Conservation (phyloP, 2,888 invertebrate species). For the Agrilus cyanescens region DNA sequence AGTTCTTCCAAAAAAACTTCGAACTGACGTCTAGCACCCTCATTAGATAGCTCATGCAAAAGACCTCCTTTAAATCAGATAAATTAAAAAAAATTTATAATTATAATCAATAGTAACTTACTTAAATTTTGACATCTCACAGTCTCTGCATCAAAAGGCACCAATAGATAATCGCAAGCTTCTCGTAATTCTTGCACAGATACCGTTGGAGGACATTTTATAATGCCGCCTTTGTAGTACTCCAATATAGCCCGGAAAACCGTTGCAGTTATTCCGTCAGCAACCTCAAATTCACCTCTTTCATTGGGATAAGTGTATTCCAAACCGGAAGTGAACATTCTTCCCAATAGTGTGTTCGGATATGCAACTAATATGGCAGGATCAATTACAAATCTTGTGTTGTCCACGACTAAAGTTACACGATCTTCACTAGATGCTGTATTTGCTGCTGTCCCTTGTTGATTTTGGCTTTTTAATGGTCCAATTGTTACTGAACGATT, state of each 20-base stretch:
- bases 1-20: conserved; percentile 90
- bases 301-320: conserved; percentile 93
- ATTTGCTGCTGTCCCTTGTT: conserved; percentile 9
- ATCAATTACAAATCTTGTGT: conserved; percentile 83
- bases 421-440: conserved; percentile 52
- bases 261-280: conserved; percentile 91
- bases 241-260: conserved; percentile 93
- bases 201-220: conserved; percentile 91
- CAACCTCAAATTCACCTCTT: conserved; percentile 89
- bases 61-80: conserved; percentile 55
- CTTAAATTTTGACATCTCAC: conserved; percentile 93
- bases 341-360: conserved; percentile 98
- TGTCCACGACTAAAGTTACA: conserved; percentile 92
- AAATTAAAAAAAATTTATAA: background rate
- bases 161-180: conserved; percentile 95
- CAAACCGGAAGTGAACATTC: conserved; percentile 90
- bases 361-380: conserved; percentile 86
- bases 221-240: conserved; percentile 82
- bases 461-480: conserved; percentile 22
- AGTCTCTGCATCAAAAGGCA: conserved; percentile 94
- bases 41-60: conserved; percentile 95
- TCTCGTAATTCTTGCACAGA: conserved; percentile 93
- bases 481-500: conserved; percentile 25
- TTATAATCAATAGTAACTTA: conserved; percentile 37
- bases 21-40: conserved; percentile 96